Evolutionary conservation across 2,888 invertebrate species (phyloP).

Genomic region (Agrotis clavis): DNA sequence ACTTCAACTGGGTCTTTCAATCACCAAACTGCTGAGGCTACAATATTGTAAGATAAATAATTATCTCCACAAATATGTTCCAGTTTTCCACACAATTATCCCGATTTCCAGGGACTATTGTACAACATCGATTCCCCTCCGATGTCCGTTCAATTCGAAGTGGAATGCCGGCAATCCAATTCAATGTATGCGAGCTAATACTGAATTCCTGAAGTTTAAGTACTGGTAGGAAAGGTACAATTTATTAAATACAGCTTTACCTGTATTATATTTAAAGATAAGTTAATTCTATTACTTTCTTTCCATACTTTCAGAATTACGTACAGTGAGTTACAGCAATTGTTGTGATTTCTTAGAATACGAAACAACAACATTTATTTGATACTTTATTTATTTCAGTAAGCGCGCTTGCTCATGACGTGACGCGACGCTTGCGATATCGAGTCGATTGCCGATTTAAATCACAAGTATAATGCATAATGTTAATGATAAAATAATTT

Average conservation of each 20-base stretch:
- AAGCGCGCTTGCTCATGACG: no score
- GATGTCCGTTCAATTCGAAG: conserved; percentile 27
- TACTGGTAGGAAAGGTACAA: background rate
- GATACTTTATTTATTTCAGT: no score
- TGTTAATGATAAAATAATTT: no score
- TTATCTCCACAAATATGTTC: background rate
- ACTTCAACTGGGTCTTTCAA: background rate
- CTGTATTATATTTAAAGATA: no score
- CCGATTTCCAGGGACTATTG: conserved; percentile 19
- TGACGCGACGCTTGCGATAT: no score
- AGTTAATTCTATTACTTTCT: no score
- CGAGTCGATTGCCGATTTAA: no score
- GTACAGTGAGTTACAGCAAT: no score
- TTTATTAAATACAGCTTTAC: conserved; percentile 6
- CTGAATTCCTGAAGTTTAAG: conserved; percentile 13
- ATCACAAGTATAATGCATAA: no score
- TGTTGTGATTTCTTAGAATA: no score
- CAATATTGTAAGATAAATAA: background rate
- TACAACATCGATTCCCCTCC: conserved; percentile 12
- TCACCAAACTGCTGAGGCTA: background rate
- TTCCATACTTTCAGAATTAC: no score
- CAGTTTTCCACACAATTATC: conserved; percentile 37
- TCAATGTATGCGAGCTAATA: conserved; percentile 22
- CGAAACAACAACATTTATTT: no score
- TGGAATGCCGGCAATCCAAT: conserved; percentile 28